Evolutionary conservation across 1,140 invertebrate species (phyloP).

Genomic region (Aricia agestis): DNA sequence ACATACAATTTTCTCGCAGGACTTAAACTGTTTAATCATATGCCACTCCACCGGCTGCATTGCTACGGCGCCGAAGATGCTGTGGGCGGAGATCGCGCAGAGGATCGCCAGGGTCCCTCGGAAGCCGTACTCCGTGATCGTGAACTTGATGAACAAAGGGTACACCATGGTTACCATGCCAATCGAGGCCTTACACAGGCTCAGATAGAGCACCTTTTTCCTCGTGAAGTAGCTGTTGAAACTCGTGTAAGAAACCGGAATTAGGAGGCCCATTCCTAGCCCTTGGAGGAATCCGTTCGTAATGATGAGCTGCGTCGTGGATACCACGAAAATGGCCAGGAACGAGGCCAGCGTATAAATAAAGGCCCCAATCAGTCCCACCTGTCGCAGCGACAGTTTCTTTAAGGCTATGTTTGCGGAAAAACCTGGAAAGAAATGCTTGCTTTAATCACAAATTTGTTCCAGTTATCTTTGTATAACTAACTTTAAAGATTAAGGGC

Average conservation of each 20-base stretch:
- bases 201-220: conserved; percentile 77
- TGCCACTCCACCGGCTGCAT: conserved; percentile 85
- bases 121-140: conserved; percentile 78
- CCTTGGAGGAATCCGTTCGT: conserved; percentile 70
- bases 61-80: conserved; percentile 78
- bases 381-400: conserved; percentile 73
- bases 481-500: too few species aligned
- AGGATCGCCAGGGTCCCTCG: conserved; percentile 79
- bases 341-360: conserved; percentile 76
- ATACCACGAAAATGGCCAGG: conserved; percentile 74
- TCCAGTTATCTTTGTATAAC: too few species aligned
- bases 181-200: conserved; percentile 78
- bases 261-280: conserved; percentile 66
- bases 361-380: conserved; percentile 76
- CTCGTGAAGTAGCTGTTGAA: conserved; percentile 68
- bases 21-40: conserved; percentile 70
- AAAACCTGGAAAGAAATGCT: conserved; percentile 53
- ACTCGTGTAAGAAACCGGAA: conserved; percentile 65
- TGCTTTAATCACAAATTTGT: neutral
- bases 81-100: conserved; percentile 78
- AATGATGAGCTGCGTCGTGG: conserved; percentile 75
- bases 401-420: conserved; percentile 74
- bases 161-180: conserved; percentile 77
- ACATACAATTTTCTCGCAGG: conserved; percentile 64
- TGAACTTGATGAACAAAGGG: conserved; percentile 76